A percentile compares a stretch with the other conserved stretches of the same genome.
phyloP scores from a whole-genome alignment of 1,140 invertebrate genomes.

The Drosophila burlai region DNA sequence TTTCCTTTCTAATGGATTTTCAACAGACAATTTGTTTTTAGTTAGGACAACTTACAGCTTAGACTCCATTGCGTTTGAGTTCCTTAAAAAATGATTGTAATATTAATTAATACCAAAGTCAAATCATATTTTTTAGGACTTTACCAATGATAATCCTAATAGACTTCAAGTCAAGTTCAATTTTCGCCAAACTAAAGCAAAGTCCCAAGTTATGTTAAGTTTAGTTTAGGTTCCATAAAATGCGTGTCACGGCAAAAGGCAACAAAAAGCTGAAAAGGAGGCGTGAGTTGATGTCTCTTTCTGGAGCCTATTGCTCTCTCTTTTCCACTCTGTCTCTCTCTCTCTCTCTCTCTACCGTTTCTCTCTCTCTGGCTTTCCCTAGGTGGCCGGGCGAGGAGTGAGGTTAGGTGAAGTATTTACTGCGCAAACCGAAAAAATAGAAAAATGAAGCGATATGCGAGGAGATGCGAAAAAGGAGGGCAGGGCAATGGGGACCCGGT shows the following conservation, averaged over 20 bases:
- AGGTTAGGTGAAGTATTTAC: slow-evolving; percentile 55
- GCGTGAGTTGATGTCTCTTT: slow-evolving; percentile 51
- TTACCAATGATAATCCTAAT: neutral
- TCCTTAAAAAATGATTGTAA: neutral
- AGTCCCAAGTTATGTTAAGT: slow-evolving; percentile 24
- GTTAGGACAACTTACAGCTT: neutral
- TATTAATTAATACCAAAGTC: neutral
- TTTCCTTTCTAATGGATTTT: neutral
- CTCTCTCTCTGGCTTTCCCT: slow-evolving; percentile 1
- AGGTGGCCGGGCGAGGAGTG: neutral
- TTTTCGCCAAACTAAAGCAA: slow-evolving; percentile 5
- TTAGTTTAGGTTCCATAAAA: slow-evolving; percentile 48
- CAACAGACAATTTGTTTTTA: neutral
- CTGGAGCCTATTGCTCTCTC: slow-evolving; percentile 7
- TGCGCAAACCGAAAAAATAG: slow-evolving; percentile 61
- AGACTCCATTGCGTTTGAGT: too few species aligned
- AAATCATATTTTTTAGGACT: neutral
- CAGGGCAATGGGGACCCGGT: slow-evolving; percentile 44
- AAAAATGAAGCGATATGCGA: slow-evolving; percentile 59
- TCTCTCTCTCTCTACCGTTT: neutral
- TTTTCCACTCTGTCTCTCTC: slow-evolving; percentile 7
- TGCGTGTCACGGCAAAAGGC: slow-evolving; percentile 70
- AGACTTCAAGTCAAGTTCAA: slow-evolving; percentile 8
- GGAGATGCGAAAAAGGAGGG: slow-evolving; percentile 48
- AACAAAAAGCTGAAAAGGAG: slow-evolving; percentile 30